These are phyloP conservation scores for Drosophila triauraria DNA, from an alignment of 1,140 invertebrate genomes.

Conservation along the genomic window DNA sequence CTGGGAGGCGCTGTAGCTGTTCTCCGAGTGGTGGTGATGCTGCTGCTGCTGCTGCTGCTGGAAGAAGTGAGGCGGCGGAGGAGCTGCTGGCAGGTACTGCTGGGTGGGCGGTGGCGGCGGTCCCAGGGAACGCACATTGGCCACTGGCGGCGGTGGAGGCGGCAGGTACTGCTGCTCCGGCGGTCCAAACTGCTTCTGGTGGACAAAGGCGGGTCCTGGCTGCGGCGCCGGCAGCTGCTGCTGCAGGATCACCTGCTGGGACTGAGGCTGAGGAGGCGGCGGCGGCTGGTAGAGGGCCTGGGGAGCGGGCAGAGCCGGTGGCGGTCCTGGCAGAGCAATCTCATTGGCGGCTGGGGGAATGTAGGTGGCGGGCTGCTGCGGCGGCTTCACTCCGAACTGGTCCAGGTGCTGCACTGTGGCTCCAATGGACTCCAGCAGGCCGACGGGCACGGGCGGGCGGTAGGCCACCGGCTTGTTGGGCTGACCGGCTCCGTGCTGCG, in stretches of 20 bases:
- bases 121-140: conserved; percentile 31
- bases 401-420: conserved; percentile 86
- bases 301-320: conserved; percentile 32
- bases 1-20: conserved; percentile 62
- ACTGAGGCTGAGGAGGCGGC: conserved; percentile 40
- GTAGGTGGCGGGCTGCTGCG: conserved; percentile 86
- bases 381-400: conserved; percentile 77
- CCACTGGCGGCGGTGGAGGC: conserved; percentile 35
- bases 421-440: conserved; percentile 88
- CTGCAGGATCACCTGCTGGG: conserved; percentile 53
- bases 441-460: conserved; percentile 89
- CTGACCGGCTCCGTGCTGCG: conserved; percentile 79
- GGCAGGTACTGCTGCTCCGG: conserved; percentile 41
- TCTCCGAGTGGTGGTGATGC: conserved; percentile 58
- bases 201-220: conserved; percentile 56
- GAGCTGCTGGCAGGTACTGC: conserved; percentile 57
- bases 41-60: conserved; percentile 54
- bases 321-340: conserved; percentile 71
- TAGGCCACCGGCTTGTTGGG: conserved; percentile 89
- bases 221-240: conserved; percentile 73
- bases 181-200: conserved; percentile 54
- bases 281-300: conserved; percentile 53
- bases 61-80: conserved; percentile 13
- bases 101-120: conserved; percentile 51
- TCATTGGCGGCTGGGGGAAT: conserved; percentile 88